Percentiles rank a stretch among this genome's conserved stretches.
phyloP scores from a whole-genome alignment of 2,113 vertebrate genomes.

The Osmerus eperlanus region DNA sequence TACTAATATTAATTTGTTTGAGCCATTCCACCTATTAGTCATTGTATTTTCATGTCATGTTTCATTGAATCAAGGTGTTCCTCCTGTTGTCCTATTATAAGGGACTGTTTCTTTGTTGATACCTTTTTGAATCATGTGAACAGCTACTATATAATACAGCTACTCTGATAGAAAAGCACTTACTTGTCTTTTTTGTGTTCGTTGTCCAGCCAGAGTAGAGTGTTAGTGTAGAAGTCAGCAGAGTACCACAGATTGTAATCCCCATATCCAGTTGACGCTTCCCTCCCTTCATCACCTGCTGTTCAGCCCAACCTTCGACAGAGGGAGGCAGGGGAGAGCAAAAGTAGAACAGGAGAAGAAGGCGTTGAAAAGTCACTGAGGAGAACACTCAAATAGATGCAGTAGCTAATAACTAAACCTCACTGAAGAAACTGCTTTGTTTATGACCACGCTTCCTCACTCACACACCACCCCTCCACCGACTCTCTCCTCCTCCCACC shows the following conservation, averaged over 20 bases:
- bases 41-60: not conserved
- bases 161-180: constrained; percentile 30
- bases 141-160: not conserved
- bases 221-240: constrained; percentile 50
- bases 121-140: not conserved
- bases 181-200: constrained; percentile 51
- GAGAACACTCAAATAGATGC: not conserved
- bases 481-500: constrained; percentile 11
- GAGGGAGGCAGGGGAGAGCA: constrained; percentile 36
- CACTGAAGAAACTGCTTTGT: constrained; percentile 23
- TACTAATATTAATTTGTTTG: too few relatives aligned
- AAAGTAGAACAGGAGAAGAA: constrained; percentile 22
- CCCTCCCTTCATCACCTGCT: constrained; percentile 69
- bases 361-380: too few relatives aligned
- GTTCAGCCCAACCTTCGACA: constrained; percentile 61
- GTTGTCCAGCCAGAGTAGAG: constrained; percentile 32
- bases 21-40: too few relatives aligned
- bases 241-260: constrained; percentile 54
- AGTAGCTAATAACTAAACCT: constrained; percentile 22
- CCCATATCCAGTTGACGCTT: constrained; percentile 49
- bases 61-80: not conserved
- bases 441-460: constrained; percentile 3
- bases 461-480: constrained; percentile 5
- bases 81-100: not conserved
- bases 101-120: not conserved